A percentile compares a stretch with the other conserved stretches of the same genome.
Conservation (phyloP, 2,113 vertebrate species). For the Thunnus maccoyii region DNA sequence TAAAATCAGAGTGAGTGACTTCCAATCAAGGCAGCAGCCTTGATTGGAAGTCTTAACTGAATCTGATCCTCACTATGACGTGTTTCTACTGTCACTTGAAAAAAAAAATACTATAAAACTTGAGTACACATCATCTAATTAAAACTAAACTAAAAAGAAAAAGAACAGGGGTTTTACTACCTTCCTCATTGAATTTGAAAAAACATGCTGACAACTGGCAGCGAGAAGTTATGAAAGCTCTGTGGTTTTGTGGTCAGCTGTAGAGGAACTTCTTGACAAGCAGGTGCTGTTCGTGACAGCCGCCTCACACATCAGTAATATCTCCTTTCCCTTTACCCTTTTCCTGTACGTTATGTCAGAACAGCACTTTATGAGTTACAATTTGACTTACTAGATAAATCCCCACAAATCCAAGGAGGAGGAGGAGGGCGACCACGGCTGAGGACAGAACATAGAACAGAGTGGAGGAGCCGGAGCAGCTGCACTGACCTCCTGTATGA, state of each 20-base stretch:
- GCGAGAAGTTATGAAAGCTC: constrained; percentile 49
- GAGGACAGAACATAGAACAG: constrained; percentile 73
- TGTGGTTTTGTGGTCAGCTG: constrained; percentile 65
- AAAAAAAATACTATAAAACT: background rate
- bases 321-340: background rate
- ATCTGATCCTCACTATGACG: background rate
- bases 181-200: background rate
- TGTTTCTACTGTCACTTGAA: background rate
- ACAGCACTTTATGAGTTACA: background rate
- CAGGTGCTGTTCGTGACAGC: constrained; percentile 36
- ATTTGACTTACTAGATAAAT: constrained; percentile 64
- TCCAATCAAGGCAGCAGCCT: background rate
- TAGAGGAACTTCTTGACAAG: constrained; percentile 47
- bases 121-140: background rate
- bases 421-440: constrained; percentile 65
- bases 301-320: too few species aligned
- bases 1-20: constrained; percentile 52
- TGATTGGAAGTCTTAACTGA: background rate
- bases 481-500: constrained; percentile 55
- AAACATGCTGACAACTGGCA: constrained; percentile 26
- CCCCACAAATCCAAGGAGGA: constrained; percentile 49
- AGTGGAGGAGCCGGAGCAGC: constrained; percentile 63
- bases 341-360: background rate
- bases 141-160: background rate
- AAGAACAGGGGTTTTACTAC: too few species aligned